A percentile compares a stretch with the other conserved stretches of the same genome.
Conservation (phyloP, 2,113 vertebrate species). For the Prionailurus viverrinus region DNA sequence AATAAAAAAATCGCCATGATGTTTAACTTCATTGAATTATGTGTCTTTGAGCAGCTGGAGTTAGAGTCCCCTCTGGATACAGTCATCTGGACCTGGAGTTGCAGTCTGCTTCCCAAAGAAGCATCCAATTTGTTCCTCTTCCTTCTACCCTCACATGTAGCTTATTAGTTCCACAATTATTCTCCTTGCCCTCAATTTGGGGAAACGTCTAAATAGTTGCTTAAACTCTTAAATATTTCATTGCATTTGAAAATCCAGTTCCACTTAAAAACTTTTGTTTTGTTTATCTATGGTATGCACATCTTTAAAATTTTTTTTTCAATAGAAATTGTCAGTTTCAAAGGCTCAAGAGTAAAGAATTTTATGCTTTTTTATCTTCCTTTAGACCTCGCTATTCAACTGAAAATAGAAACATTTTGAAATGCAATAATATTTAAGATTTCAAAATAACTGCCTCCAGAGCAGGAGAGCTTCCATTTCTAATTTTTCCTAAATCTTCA, state of each 20-base stretch:
- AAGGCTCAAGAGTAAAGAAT: slow-evolving; percentile 32
- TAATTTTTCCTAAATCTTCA: slow-evolving; percentile 24
- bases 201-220: slow-evolving; percentile 33
- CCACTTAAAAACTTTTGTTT: neutral
- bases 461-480: neutral
- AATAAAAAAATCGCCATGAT: neutral
- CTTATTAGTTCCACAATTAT: slow-evolving; percentile 33
- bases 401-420: slow-evolving; percentile 50
- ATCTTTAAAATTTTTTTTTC: neutral
- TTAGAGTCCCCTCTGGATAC: neutral
- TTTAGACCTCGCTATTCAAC: neutral
- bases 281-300: neutral
- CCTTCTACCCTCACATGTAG: neutral
- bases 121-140: neutral
- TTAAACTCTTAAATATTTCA: slow-evolving; percentile 21
- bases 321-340: slow-evolving; percentile 40
- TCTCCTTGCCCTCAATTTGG: neutral
- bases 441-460: slow-evolving; percentile 17
- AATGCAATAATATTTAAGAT: slow-evolving; percentile 40
- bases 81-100: neutral
- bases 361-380: neutral
- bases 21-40: neutral
- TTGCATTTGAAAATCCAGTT: slow-evolving; percentile 11
- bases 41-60: neutral
- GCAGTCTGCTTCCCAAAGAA: neutral